Conservation (phyloP, 2,113 vertebrate genomes). For the Paedocypris sp. region DNA sequence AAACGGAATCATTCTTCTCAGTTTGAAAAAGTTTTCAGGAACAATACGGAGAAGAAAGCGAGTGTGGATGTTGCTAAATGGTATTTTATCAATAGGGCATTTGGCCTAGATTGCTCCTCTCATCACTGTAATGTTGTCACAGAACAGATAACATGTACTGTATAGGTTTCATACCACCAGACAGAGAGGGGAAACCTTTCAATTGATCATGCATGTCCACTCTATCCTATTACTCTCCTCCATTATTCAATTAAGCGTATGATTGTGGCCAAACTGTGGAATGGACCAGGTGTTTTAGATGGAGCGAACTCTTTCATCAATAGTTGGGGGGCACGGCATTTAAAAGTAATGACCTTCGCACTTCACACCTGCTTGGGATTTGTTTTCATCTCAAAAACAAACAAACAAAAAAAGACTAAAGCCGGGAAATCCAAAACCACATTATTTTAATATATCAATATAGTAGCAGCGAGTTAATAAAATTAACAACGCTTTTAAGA, state of each 20-base stretch:
- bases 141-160: not conserved
- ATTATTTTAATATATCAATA: no score
- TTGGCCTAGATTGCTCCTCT: not conserved
- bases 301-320: constrained; percentile 24
- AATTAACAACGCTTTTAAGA: no score
- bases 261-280: constrained; percentile 28
- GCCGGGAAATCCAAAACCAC: no score
- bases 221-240: constrained; percentile 25
- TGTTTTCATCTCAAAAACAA: no score
- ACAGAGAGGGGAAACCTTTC: constrained; percentile 26
- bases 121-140: not conserved
- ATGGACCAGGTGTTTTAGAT: constrained; percentile 13
- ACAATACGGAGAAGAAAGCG: no score
- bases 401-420: no score
- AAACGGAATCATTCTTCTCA: no score
- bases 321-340: not conserved
- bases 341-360: not conserved
- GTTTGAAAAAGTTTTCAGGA: no score
- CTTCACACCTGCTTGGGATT: not conserved
- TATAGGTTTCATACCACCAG: constrained; percentile 16
- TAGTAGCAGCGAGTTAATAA: no score
- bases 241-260: constrained; percentile 27
- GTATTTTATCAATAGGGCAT: not conserved
- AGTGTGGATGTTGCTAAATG: not conserved
- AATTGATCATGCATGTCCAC: constrained; percentile 22